Conservation (phyloP, 2,113 vertebrate species). For the Paradoxurus hermaphroditus region DNA sequence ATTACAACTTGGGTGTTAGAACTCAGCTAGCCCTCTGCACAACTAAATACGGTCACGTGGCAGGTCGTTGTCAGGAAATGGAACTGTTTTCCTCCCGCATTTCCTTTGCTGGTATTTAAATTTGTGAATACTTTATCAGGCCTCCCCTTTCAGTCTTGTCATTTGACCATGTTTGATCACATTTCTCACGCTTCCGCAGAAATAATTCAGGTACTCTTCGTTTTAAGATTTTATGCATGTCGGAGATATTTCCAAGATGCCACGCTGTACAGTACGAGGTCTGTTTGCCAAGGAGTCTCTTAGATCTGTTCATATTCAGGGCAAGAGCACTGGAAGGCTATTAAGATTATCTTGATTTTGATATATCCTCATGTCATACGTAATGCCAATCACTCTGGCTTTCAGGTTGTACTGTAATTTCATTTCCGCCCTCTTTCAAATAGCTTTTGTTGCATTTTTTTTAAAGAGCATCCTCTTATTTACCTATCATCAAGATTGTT, state of each 20-base stretch:
- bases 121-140: neutral
- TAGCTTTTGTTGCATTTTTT: neutral
- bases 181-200: neutral
- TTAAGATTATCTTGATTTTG: neutral
- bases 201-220: neutral
- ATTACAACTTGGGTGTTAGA: neutral
- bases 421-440: neutral
- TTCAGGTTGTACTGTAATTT: neutral
- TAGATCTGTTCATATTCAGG: neutral
- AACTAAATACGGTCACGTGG: fast-evolving
- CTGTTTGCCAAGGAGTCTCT: neutral
- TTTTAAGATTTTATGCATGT: neutral
- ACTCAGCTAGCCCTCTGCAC: neutral
- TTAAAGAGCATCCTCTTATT: neutral
- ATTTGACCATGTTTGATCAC: neutral
- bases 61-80: neutral
- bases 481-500: neutral
- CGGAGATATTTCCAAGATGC: neutral
- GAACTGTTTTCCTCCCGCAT: neutral
- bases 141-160: neutral
- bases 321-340: neutral
- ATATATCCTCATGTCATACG: neutral
- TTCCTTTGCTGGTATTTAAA: neutral
- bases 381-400: neutral
- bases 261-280: neutral